phyloP scores from a whole-genome alignment of 2,888 invertebrate species.

The Mallateleia sp. region DNA sequence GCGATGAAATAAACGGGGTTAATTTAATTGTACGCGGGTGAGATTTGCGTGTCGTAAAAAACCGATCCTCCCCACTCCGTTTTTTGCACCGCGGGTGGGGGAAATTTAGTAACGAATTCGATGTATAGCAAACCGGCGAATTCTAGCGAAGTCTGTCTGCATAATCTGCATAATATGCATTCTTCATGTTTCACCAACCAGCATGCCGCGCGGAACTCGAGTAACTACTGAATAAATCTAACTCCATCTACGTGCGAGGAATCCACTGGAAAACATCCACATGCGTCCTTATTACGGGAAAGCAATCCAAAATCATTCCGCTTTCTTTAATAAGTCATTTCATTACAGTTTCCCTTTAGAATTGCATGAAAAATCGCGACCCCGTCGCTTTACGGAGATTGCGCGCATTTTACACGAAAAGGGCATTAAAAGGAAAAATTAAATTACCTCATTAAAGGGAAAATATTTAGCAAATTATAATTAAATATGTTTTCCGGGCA shows the following conservation, averaged over 20 bases:
- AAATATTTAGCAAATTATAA: too few relatives aligned
- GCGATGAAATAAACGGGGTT: constrained; percentile 31
- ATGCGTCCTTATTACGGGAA: constrained; percentile 29
- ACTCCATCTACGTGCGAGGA: constrained; percentile 68
- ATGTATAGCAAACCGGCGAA: constrained; percentile 45
- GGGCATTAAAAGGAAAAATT: too few relatives aligned
- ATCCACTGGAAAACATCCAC: constrained; percentile 42
- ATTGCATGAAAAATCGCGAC: not conserved
- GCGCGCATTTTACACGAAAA: too few relatives aligned
- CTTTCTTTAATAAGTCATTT: constrained; percentile 47
- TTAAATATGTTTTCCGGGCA: too few relatives aligned
- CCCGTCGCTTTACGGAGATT: not conserved
- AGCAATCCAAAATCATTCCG: constrained; percentile 50
- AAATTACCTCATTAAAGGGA: too few relatives aligned
- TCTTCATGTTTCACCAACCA: constrained; percentile 72
- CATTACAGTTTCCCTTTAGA: constrained; percentile 4
- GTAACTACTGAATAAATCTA: constrained; percentile 69
- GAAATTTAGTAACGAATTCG: constrained; percentile 51
- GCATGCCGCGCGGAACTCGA: constrained; percentile 40
- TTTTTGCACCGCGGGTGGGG: constrained; percentile 16
- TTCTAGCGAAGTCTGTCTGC: constrained; percentile 60
- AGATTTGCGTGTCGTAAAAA: constrained; percentile 43
- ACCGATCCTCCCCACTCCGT: not conserved
- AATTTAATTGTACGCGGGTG: constrained; percentile 52
- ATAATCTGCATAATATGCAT: constrained; percentile 74